A percentile compares a stretch with the other conserved stretches of the same genome.
These are phyloP conservation scores for Dendrolimus punctatus DNA, from an alignment of 1,140 invertebrate genomes.

Conservation along the genomic window DNA sequence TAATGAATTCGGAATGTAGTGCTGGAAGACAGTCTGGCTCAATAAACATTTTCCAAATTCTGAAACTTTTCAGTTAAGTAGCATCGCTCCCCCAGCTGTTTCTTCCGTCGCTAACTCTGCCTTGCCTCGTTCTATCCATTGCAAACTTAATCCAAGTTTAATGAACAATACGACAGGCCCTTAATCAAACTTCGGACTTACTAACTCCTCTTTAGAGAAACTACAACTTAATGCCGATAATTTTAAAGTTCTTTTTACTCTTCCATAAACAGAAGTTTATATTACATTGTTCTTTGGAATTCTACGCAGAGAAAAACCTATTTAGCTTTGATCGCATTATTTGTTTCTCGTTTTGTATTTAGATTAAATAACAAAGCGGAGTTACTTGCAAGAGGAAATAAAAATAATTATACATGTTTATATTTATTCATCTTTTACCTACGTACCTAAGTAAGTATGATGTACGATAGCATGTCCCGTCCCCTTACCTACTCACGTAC, in stretches of 20 bases:
- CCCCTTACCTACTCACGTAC: no score
- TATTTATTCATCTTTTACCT: no score
- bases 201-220: slow-evolving; percentile 22
- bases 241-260: no score
- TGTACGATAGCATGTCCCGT: no score
- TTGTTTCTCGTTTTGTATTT: slow-evolving; percentile 61
- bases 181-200: slow-evolving; percentile 72
- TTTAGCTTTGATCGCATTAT: slow-evolving; percentile 68
- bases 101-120: slow-evolving; percentile 53
- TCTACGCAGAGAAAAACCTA: slow-evolving; percentile 57
- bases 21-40: slow-evolving; percentile 14
- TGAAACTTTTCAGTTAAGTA: slow-evolving; percentile 30
- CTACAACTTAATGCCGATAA: slow-evolving; percentile 19
- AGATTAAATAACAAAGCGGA: not conserved
- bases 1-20: no score
- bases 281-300: not conserved
- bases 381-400: not conserved
- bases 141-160: slow-evolving; percentile 73
- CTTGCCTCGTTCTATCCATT: slow-evolving; percentile 57
- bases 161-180: slow-evolving; percentile 73
- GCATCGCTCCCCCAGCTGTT: slow-evolving; percentile 17
- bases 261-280: no score
- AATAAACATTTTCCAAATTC: slow-evolving; percentile 29
- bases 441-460: no score
- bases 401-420: no score